These are phyloP conservation scores for Campoplex capitator DNA, from an alignment of 2,888 invertebrate species.

Conservation along the genomic window DNA sequence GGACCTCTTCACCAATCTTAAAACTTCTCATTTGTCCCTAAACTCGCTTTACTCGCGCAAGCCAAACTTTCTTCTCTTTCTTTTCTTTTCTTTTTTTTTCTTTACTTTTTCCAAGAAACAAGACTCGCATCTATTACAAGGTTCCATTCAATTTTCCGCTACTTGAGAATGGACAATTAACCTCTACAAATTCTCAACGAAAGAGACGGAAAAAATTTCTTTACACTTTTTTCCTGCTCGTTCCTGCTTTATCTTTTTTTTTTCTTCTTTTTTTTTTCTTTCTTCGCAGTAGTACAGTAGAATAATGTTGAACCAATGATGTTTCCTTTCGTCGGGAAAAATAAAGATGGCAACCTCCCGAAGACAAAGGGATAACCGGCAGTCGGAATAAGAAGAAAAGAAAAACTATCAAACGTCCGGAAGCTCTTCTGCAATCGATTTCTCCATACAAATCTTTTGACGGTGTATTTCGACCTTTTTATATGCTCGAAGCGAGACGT, in stretches of 20 bases:
- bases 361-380: slow-evolving; percentile 84
- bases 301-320: slow-evolving; percentile 1
- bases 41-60: slow-evolving; percentile 50
- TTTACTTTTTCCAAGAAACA: slow-evolving; percentile 30
- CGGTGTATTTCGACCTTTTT: slow-evolving; percentile 88
- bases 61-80: slow-evolving; percentile 44
- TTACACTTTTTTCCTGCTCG: slow-evolving; percentile 10
- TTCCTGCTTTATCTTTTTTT: not conserved
- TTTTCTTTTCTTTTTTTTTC: not conserved
- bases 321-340: slow-evolving; percentile 33
- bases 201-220: slow-evolving; percentile 6
- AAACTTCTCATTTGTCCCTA: slow-evolving; percentile 41
- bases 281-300: slow-evolving; percentile 15
- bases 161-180: slow-evolving; percentile 64
- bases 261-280: not conserved
- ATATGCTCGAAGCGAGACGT: slow-evolving; percentile 86
- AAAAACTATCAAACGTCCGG: slow-evolving; percentile 82
- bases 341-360: slow-evolving; percentile 69
- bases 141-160: slow-evolving; percentile 56
- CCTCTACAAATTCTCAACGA: slow-evolving; percentile 45
- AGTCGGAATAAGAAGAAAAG: slow-evolving; percentile 51
- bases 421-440: slow-evolving; percentile 86
- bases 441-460: slow-evolving; percentile 88
- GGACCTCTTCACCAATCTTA: slow-evolving; percentile 18
- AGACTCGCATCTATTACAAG: slow-evolving; percentile 59